A percentile compares a stretch with the other conserved stretches of the same genome.
These are phyloP conservation scores for Hyalella azteca DNA, from an alignment of 2,888 invertebrate genomes.

Conservation along the genomic window DNA sequence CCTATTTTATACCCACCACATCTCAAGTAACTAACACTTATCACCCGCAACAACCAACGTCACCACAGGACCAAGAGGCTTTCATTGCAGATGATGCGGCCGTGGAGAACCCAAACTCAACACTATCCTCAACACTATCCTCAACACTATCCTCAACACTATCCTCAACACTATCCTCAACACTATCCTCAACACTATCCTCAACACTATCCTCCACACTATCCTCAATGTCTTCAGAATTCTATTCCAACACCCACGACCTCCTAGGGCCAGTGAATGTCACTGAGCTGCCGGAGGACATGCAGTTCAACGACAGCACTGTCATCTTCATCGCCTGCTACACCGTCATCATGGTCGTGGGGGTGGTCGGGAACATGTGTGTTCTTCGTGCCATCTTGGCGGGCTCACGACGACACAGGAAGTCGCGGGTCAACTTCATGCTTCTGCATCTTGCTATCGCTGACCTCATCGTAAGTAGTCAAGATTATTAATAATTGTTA, in stretches of 20 bases:
- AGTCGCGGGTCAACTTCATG: slow-evolving; percentile 80
- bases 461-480: slow-evolving; percentile 77
- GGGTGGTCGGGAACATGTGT: slow-evolving; percentile 81
- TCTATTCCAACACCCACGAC: no score
- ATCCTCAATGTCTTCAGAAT: no score
- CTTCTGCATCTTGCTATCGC: slow-evolving; percentile 87
- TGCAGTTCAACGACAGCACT: slow-evolving; percentile 86
- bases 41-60: neutral
- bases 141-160: no score
- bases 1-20: neutral
- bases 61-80: neutral
- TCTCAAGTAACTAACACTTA: neutral
- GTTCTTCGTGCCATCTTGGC: slow-evolving; percentile 61
- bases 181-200: no score
- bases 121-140: no score
- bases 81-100: neutral
- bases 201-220: no score
- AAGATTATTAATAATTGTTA: no score
- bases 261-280: no score
- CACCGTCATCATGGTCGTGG: slow-evolving; percentile 82
- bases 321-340: slow-evolving; percentile 82
- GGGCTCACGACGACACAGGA: slow-evolving; percentile 68
- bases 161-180: no score
- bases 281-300: slow-evolving; percentile 66
- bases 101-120: neutral